Evolutionary conservation across 1,140 invertebrate species (phyloP).

Genomic region (Drosophila guanche): DNA sequence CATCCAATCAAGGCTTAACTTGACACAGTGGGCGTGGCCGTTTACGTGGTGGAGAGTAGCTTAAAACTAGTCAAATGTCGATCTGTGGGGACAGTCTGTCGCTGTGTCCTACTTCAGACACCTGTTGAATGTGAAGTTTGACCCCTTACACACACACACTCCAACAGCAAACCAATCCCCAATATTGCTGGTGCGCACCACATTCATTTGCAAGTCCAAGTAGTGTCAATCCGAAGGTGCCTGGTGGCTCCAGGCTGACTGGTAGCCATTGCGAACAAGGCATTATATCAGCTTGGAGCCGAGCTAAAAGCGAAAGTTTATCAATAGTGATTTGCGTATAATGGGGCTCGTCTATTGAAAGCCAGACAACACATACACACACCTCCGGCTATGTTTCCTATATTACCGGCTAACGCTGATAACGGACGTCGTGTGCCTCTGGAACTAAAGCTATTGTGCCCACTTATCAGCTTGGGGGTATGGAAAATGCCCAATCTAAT

Average conservation of each 20-base stretch:
- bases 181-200: neutral
- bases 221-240: conserved; percentile 54
- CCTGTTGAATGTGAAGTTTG: conserved; percentile 70
- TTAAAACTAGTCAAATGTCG: too few species aligned
- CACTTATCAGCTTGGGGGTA: conserved; percentile 53
- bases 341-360: conserved; percentile 43
- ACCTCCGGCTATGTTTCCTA: too few species aligned
- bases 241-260: neutral
- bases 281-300: conserved; percentile 14
- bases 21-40: conserved; percentile 21
- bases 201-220: conserved; percentile 70
- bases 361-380: conserved; percentile 2
- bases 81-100: neutral
- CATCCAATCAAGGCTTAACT: neutral
- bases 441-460: conserved; percentile 26
- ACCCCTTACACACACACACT: conserved; percentile 23
- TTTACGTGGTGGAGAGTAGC: conserved; percentile 27
- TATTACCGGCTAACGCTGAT: conserved; percentile 38
- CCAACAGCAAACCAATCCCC: neutral
- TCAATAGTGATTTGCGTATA: conserved; percentile 31
- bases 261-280: conserved; percentile 11
- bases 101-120: conserved; percentile 10
- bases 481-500: conserved; percentile 31
- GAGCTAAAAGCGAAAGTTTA: conserved; percentile 65
- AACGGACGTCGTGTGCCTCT: conserved; percentile 28